Conservation (phyloP, 2,113 vertebrate genomes). For the Hydrolagus affinis region DNA sequence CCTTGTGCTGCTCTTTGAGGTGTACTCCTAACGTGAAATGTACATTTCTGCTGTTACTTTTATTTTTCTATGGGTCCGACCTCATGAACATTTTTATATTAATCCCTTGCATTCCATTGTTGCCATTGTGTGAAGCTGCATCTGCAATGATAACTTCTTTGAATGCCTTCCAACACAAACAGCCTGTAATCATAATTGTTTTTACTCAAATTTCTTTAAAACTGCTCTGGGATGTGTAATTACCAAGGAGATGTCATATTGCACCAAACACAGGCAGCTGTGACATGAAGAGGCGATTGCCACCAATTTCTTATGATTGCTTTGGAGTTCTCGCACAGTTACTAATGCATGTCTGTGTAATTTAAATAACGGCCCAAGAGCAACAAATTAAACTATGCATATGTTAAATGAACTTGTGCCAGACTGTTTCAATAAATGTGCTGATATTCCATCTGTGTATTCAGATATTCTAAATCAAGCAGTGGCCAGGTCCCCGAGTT, state of each 20-base stretch:
- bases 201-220: not conserved
- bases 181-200: not conserved
- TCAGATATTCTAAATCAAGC: not conserved
- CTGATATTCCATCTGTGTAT: not conserved
- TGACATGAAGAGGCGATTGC: not conserved
- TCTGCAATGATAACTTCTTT: not conserved
- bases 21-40: too few relatives aligned
- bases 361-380: not conserved
- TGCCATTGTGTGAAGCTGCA: not conserved
- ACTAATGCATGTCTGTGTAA: not conserved
- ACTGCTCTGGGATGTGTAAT: not conserved
- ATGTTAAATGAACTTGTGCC: not conserved
- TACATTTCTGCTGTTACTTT: too few relatives aligned
- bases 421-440: not conserved
- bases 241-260: not conserved
- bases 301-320: not conserved
- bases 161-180: not conserved
- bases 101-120: not conserved
- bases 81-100: too few relatives aligned
- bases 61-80: too few relatives aligned
- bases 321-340: not conserved
- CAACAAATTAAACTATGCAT: not conserved
- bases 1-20: too few relatives aligned
- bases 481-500: not conserved
- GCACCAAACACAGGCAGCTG: not conserved